Evolutionary conservation across 2,113 vertebrate genomes (phyloP).

Genomic region (Grallaria varia): DNA sequence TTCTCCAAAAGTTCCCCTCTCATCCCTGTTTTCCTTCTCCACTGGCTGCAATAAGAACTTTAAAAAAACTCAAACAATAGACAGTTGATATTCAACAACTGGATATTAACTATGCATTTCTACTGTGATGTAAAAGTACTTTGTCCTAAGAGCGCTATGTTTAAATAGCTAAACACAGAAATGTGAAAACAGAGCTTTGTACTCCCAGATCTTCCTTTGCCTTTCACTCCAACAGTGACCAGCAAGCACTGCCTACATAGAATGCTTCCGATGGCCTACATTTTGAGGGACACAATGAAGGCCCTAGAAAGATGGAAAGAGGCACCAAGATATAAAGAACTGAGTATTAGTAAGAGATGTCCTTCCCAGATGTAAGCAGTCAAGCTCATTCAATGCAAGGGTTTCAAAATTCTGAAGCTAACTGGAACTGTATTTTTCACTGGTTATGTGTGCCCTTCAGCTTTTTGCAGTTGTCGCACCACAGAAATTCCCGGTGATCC

Average conservation of each 20-base stretch:
- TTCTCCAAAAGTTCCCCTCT: not conserved
- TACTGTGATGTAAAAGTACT: not conserved
- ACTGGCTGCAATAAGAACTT: not conserved
- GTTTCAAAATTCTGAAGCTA: not conserved
- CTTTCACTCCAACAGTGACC: not conserved
- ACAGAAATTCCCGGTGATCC: not conserved
- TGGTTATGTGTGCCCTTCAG: not conserved
- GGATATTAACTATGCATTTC: not conserved
- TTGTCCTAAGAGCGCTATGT: not conserved
- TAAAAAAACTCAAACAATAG: not conserved
- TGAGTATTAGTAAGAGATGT: not conserved
- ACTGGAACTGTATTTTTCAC: not conserved
- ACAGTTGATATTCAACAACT: not conserved
- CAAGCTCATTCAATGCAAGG: not conserved
- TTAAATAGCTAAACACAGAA: not conserved
- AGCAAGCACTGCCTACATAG: not conserved
- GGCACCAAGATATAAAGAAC: not conserved
- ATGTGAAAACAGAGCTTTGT: not conserved
- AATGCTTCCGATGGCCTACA: not conserved
- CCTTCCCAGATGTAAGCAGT: not conserved
- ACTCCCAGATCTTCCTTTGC: not conserved
- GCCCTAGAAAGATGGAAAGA: not conserved
- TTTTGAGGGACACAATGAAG: not conserved
- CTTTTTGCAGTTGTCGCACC: not conserved
- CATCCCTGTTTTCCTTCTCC: not conserved